Base-by-base conservation (phyloP, 2,888 invertebrate genomes). In the Phlogophora meticulosa region DNA sequence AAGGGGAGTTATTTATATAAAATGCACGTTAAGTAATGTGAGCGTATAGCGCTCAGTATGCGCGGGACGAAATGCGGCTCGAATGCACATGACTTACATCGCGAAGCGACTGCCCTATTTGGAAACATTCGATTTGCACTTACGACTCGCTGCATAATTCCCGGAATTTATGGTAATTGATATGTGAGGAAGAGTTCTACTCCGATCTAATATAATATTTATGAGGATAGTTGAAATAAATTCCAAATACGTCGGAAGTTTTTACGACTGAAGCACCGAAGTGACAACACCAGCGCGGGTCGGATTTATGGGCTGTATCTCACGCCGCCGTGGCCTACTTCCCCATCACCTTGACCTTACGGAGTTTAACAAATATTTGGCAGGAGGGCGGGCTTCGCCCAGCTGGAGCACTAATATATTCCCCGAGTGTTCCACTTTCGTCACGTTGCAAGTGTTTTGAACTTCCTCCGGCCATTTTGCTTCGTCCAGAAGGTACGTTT, bases 11-110 rank as follows among this genome's bases (percentile, higher is more conserved):
- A 71, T 57, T 57, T 64, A 49, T 51, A 72, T 60, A 63, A 60
- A 60, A 52, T 49, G 58, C 55, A 55, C 43, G 58, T 52, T 76
- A 55, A 52, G 49, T 67, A 58, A 69, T 38, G 53, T 53, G 42
- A n/a, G 48, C 36, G 56, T 32, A 17, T 64, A 28, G 52, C 45
- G 48, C 28, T 34, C 24, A 22, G 63, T 73, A 68, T 72, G 74
- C 75, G 78, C 78, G 77, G 70, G 73, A 81, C 82, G 82, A 85
- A 84, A 81, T 84, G 86, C 84, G 81, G 78, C 80, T 77, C 79
- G 76, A 84, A 87, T 88, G 85, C 84, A 82, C 83, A 81, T 79
- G 81, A 86, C 85, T 87, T 85, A 85, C 84, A 86, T 82, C 76
- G 76, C 78, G 73, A 76, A 68, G 72, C 76, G 56, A 72, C 77